Evolutionary conservation across 1,140 invertebrate genomes (phyloP).

Genomic region (Procambarus clarkii): DNA sequence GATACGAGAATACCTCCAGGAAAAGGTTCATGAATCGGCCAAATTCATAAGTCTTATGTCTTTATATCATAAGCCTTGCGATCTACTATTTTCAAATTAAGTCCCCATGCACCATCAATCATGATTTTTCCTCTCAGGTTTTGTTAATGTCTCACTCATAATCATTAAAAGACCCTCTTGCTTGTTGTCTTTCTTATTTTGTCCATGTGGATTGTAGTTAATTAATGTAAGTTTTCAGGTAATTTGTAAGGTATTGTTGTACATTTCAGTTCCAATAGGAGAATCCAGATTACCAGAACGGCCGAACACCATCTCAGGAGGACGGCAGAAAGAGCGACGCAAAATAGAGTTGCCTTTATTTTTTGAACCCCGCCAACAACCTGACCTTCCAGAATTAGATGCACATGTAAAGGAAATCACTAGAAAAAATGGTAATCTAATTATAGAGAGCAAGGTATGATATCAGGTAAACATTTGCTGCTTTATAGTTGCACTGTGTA

Average conservation of each 20-base stretch:
- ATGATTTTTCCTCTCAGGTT: no score
- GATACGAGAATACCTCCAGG: no score
- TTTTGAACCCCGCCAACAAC: conserved; percentile 63
- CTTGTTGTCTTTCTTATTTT: no score
- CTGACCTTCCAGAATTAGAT: conserved; percentile 63
- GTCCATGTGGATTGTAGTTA: no score
- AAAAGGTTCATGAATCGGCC: no score
- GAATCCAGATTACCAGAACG: conserved; percentile 46
- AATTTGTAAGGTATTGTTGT: background rate
- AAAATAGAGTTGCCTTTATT: conserved; percentile 65
- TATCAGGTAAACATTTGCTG: background rate
- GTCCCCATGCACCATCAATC: no score
- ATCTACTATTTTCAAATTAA: no score
- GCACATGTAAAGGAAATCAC: conserved; percentile 69
- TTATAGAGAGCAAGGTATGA: conserved; percentile 62
- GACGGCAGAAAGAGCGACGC: conserved; percentile 61
- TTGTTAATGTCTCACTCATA: no score
- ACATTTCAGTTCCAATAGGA: conserved; percentile 47
- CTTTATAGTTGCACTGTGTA: conserved; percentile 11
- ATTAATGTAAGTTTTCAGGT: background rate
- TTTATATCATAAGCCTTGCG: no score
- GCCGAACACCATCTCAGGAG: conserved; percentile 63
- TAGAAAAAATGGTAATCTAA: conserved; percentile 63
- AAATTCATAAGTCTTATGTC: no score
- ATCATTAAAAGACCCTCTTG: no score